Conservation (phyloP, 35 echinoderm and acorn worm species). For the Ophioderma brevispina region DNA sequence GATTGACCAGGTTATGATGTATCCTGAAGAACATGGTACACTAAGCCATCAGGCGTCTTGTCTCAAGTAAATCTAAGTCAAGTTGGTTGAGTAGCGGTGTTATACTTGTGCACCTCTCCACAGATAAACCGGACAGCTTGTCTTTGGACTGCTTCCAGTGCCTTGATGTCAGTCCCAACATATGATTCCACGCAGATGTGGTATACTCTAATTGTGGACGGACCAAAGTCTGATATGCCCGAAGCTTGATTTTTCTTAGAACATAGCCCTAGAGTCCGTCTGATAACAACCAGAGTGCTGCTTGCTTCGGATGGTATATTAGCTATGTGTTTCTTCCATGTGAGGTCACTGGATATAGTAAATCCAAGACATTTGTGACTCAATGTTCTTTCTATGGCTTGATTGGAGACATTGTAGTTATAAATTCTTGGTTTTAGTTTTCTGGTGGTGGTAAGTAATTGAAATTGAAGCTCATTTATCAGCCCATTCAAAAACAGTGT, state of each 20-base stretch:
- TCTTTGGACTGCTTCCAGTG: too few relatives aligned
- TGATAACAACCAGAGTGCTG: slow-evolving; percentile 6
- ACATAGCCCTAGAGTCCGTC: slow-evolving; percentile 34
- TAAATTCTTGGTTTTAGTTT: neutral
- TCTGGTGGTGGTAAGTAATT: slow-evolving; percentile 16
- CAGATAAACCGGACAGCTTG: too few relatives aligned
- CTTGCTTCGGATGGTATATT: neutral
- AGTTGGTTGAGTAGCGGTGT: too few relatives aligned
- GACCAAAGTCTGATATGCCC: slow-evolving; percentile 46
- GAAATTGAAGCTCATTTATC: slow-evolving; percentile 59
- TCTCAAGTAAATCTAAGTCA: too few relatives aligned
- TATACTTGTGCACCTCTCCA: too few relatives aligned
- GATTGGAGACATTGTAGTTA: slow-evolving; percentile 7
- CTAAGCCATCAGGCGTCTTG: too few relatives aligned
- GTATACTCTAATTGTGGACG: too few relatives aligned
- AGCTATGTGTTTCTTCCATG: slow-evolving; percentile 22
- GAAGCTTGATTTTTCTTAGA: neutral
- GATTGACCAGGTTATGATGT: slow-evolving; percentile 1
- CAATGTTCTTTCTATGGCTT: neutral
- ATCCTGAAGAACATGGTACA: too few relatives aligned
- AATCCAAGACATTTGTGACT: slow-evolving; percentile 33
- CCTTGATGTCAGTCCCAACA: too few relatives aligned
- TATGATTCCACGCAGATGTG: too few relatives aligned
- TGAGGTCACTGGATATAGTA: slow-evolving; percentile 25
- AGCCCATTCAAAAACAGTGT: slow-evolving; percentile 43